Percentiles rank a stretch among this genome's conserved stretches.
phyloP scores from a whole-genome alignment of 2,888 invertebrate genomes.

The Philereme transversata region DNA sequence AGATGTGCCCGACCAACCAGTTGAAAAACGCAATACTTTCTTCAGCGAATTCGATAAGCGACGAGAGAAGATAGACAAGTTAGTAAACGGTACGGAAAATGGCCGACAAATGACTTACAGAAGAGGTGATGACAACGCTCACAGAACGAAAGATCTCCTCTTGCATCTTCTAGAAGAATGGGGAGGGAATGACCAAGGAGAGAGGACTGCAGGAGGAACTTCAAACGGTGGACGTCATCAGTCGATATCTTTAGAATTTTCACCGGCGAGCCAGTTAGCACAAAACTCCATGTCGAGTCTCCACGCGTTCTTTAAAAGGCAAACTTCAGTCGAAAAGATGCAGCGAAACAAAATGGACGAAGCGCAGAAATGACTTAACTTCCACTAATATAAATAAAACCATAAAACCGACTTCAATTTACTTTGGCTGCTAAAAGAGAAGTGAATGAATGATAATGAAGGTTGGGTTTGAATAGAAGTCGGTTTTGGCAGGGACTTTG shows the following conservation, averaged over 20 bases:
- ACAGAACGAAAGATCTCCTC: constrained; percentile 90
- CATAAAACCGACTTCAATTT: constrained; percentile 28
- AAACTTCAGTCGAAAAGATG: constrained; percentile 78
- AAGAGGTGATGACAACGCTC: constrained; percentile 84
- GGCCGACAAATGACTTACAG: constrained; percentile 75
- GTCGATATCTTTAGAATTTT: constrained; percentile 91
- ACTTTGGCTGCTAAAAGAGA: constrained; percentile 11
- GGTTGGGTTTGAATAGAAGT: constrained; percentile 10
- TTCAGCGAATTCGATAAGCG: constrained; percentile 78
- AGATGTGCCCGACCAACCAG: constrained; percentile 88
- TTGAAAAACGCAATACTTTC: constrained; percentile 82
- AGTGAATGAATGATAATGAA: background rate
- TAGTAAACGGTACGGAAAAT: constrained; percentile 71
- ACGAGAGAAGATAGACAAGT: constrained; percentile 74
- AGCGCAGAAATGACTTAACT: constrained; percentile 55
- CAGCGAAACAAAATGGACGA: constrained; percentile 69
- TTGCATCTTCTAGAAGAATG: constrained; percentile 90
- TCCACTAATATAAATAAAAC: constrained; percentile 31
- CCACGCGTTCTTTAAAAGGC: constrained; percentile 90
- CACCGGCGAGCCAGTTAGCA: constrained; percentile 88
- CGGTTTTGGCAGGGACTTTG: constrained; percentile 36
- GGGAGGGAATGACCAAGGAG: constrained; percentile 84
- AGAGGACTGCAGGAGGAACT: constrained; percentile 81
- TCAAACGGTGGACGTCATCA: constrained; percentile 83
- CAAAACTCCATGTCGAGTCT: constrained; percentile 92